Base-by-base conservation (phyloP, 1,140 invertebrate genomes). In the Drosophila elegans region DNA sequence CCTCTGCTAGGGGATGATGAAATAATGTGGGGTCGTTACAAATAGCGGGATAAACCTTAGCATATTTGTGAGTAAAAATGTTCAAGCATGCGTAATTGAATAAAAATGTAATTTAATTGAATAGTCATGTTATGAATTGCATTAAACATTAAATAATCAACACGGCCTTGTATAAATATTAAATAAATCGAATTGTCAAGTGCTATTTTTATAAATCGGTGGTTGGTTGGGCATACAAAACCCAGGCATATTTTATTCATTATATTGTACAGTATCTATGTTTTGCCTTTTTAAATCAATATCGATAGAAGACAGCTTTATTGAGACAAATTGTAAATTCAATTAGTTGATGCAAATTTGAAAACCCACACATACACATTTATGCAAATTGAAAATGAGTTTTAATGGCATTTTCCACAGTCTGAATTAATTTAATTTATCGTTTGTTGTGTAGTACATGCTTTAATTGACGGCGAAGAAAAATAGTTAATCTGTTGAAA, bases 191-290 rank as follows among this genome's bases (percentile, higher is more conserved):
- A 78, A 81, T 78, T 77, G 68, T 83, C 79, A 74, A 69, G 66
- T 79, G 79, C 60, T 84, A 66, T 72, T 86, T 85, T 77, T 69
- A 76, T 52, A 76, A 53, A 74, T 88, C 83, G 83, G 83, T 88
- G 83, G 83, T 88, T 71, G 79, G 41, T 69, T 62, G 80, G 62
- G 72, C 72, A 53, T 21, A 38, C 25, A 73, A 42, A 60, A 39
- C 49, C 64, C 67, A 48, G 36, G 12, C 49, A 49, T 69, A 41
- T 29, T 29, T 74, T 46, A 55, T 56, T 42, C 34, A 61, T 68
- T 21, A 61, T n/a, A 76, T 39, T 49, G 39, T 59, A 57, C 36
- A 49, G 46, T 48, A 46, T 34, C 10, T 57, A 25, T 57, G 44
- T 48, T 56, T 53, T 73, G 38, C 45, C 36, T 16, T 44, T 51